Evolutionary conservation across 2,113 vertebrate species (phyloP), one percentile per base, ranked within the genome.

Genomic region (Cebus imitator): DNA sequence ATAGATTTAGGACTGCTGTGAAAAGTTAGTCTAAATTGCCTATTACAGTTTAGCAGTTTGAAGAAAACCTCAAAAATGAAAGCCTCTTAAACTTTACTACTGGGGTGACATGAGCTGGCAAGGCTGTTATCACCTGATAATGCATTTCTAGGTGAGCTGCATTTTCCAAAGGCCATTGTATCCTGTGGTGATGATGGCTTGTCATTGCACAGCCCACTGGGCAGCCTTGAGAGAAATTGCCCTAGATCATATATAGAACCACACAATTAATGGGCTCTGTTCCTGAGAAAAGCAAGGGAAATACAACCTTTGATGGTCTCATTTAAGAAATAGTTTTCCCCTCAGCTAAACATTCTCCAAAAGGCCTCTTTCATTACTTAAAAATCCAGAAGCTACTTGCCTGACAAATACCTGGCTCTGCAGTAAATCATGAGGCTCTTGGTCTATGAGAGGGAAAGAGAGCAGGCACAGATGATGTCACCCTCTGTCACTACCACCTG

Each of bases 1-100:
- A 95, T 91, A 87, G 96, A 97, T 98, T 98, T 97, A 88, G 83
- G 97, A 90, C 75, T 98, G 96, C 98, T 98, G 90, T 97, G 96
- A 97, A 96, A 98, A 96, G 96, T 97, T 96, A 90, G 84, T 83
- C 94, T 98, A 96, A 97, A 93, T 87, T 96, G 91, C 81, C 95
- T 97, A 3, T 64, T 92, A 96, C 89, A 85, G 91, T 96, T 96
- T 68, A 97, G 94, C 78, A 83, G 76, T 97, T 97, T 94, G 96
- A 96, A 87, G 73, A 87, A 95, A 96, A 90, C 32, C 90, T 81
- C 76, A 96, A 96, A 98, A 97, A 87, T 85, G 72, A 83, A 73
- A 97, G 96, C 94, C 23, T 86, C 98, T 98, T 98, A 97, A 96
- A 93, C 90, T 37, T 96, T 68, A 61, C 94, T 92, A 48, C 91